Percentiles rank a stretch among this genome's conserved stretches.
These are phyloP conservation scores for Mormyrus hasselquistii DNA, from an alignment of 2,797 vertebrate species.

Conservation along the genomic window DNA sequence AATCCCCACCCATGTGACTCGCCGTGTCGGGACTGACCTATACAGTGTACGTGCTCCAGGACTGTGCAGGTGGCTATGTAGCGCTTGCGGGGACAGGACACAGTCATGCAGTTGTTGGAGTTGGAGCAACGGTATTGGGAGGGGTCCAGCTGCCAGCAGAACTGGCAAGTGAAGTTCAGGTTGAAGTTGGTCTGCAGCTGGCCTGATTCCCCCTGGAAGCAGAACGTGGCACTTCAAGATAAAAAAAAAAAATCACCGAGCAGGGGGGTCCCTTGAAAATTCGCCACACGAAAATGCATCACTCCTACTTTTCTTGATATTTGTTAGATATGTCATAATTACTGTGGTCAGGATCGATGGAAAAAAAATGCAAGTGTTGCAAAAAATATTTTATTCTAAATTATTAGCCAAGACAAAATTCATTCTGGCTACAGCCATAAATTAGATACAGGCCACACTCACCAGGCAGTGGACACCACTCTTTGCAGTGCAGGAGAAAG, in stretches of 20 bases:
- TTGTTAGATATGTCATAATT: not conserved
- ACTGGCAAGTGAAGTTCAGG: constrained; percentile 79
- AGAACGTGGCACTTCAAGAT: constrained; percentile 14
- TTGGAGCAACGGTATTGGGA: constrained; percentile 76
- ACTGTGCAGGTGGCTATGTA: constrained; percentile 80
- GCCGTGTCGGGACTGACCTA: constrained; percentile 65
- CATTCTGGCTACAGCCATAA: not conserved
- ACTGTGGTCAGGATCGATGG: not conserved
- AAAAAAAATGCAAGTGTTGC: not conserved
- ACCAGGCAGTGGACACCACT: constrained; percentile 80
- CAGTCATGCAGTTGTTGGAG: constrained; percentile 83
- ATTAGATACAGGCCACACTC: constrained; percentile 48
- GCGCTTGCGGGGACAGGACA: constrained; percentile 81
- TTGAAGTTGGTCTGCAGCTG: constrained; percentile 68
- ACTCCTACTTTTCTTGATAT: not conserved
- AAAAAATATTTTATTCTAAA: not conserved
- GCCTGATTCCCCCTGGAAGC: constrained; percentile 64
- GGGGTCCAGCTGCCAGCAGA: constrained; percentile 93
- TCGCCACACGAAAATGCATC: not conserved
- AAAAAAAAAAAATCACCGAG: not conserved
- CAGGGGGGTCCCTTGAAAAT: not conserved
- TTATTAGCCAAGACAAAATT: not conserved
- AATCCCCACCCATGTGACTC: not conserved
- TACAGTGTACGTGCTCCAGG: constrained; percentile 82
- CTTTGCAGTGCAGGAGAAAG: constrained; percentile 74